These are phyloP conservation scores for Apis laboriosa DNA, from an alignment of 1,140 invertebrate species.

Conservation along the genomic window DNA sequence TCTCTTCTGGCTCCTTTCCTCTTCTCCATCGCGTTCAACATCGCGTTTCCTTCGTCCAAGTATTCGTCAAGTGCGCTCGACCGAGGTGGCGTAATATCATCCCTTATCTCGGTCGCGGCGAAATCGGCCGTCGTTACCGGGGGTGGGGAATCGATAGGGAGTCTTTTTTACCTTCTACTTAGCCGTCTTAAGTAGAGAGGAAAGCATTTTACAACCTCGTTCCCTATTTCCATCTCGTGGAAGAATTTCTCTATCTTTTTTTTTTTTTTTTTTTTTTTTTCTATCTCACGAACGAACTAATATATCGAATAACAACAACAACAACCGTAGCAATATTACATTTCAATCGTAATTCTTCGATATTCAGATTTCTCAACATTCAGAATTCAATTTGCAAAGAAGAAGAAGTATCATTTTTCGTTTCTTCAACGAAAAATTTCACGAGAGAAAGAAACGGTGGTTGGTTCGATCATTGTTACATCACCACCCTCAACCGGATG, in stretches of 20 bases:
- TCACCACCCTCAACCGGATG: constrained; percentile 9
- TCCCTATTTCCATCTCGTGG: too few species aligned
- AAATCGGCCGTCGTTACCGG: constrained; percentile 12
- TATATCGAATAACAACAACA: too few species aligned
- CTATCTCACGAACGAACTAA: not conserved
- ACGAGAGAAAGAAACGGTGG: not conserved
- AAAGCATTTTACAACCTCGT: not conserved
- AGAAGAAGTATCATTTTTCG: too few species aligned
- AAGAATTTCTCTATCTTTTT: too few species aligned
- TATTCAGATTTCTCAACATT: too few species aligned
- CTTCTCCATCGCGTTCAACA: too few species aligned
- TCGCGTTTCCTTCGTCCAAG: not conserved
- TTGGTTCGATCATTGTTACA: too few species aligned
- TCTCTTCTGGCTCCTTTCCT: too few species aligned
- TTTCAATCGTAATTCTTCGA: too few species aligned
- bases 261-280: not conserved
- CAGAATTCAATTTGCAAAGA: too few species aligned
- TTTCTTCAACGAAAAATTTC: not conserved
- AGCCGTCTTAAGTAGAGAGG: not conserved
- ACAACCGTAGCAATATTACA: too few species aligned
- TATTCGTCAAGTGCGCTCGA: constrained; percentile 3
- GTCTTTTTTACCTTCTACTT: not conserved
- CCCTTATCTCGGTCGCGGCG: constrained; percentile 21
- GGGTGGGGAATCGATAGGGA: not conserved
- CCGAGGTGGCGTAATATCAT: not conserved